Percentiles rank a stretch among this genome's conserved stretches.
Conservation (phyloP, 1,140 invertebrate species). For the Drosophila lacertosa region DNA sequence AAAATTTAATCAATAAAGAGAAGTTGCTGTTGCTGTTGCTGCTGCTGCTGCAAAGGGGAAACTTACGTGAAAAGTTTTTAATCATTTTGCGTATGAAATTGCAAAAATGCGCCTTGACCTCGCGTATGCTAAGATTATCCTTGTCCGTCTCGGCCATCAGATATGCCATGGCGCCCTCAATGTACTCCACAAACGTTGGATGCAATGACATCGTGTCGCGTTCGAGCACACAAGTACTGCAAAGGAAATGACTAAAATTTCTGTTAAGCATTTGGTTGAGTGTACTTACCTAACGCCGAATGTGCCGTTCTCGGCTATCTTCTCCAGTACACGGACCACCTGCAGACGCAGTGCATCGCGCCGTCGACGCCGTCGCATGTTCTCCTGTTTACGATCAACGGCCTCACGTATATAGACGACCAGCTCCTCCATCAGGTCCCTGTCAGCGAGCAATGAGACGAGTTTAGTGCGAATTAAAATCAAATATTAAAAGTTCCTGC, state of each 20-base stretch:
- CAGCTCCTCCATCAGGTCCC: slow-evolving; percentile 98
- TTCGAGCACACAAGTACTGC: slow-evolving; percentile 92
- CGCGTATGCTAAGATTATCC: slow-evolving; percentile 90
- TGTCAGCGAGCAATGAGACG: slow-evolving; percentile 81
- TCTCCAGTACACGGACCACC: slow-evolving; percentile 94
- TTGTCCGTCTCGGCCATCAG: slow-evolving; percentile 96
- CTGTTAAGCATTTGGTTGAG: background rate
- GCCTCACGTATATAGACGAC: slow-evolving; percentile 96
- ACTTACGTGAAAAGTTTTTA: slow-evolving; percentile 94
- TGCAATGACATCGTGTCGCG: slow-evolving; percentile 92
- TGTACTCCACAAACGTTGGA: slow-evolving; percentile 95
- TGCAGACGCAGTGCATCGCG: slow-evolving; percentile 96
- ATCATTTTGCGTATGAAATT: slow-evolving; percentile 97
- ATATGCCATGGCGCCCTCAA: slow-evolving; percentile 96
- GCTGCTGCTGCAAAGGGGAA: background rate
- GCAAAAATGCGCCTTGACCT: slow-evolving; percentile 97
- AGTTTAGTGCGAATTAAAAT: slow-evolving; percentile 6
- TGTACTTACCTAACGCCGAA: slow-evolving; percentile 92
- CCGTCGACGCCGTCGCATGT: slow-evolving; percentile 93
- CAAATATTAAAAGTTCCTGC: slow-evolving; percentile 57
- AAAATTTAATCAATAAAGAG: slow-evolving; percentile 19
- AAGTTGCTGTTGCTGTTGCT: too few relatives aligned
- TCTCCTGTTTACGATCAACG: slow-evolving; percentile 99
- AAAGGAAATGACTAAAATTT: slow-evolving; percentile 25
- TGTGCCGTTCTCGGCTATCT: slow-evolving; percentile 96